phyloP scores from a whole-genome alignment of 1,140 invertebrate species.

The Globodera ellingtonae region DNA sequence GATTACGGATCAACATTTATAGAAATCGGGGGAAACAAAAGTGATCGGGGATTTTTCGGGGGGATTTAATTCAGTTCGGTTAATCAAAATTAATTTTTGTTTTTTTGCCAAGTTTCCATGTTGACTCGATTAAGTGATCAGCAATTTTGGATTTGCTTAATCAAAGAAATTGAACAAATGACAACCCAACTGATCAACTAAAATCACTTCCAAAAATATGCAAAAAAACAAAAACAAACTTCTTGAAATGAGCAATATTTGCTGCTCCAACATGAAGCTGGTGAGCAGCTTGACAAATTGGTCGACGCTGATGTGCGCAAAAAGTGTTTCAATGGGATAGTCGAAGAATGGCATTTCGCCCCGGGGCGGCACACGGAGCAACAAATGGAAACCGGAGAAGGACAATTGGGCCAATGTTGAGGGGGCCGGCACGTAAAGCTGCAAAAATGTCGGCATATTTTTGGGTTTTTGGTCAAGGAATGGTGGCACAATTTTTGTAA shows the following conservation, averaged over 20 bases:
- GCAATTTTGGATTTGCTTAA: background rate
- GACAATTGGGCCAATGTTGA: slow-evolving; percentile 68
- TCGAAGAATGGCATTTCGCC: slow-evolving; percentile 89
- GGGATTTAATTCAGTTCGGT: too few species aligned
- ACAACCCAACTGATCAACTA: background rate
- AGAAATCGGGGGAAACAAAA: too few species aligned
- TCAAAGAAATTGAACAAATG: background rate
- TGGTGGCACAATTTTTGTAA: too few species aligned
- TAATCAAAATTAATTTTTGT: background rate
- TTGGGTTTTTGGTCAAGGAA: too few species aligned
- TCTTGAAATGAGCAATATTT: slow-evolving; percentile 87
- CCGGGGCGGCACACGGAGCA: slow-evolving; percentile 64
- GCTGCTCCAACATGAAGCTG: slow-evolving; percentile 92
- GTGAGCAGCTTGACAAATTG: slow-evolving; percentile 90
- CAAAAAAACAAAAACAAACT: slow-evolving; percentile 69
- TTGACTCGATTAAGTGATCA: too few species aligned
- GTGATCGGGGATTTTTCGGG: too few species aligned
- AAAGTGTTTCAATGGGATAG: slow-evolving; percentile 84
- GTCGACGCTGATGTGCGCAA: slow-evolving; percentile 74
- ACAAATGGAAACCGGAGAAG: slow-evolving; percentile 38
- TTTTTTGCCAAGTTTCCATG: too few species aligned
- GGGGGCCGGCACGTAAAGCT: slow-evolving; percentile 80
- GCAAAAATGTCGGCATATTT: slow-evolving; percentile 1
- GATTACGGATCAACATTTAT: too few species aligned
- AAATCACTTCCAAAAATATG: too few species aligned